These are phyloP conservation scores for Bilobella aurantiaca DNA, from an alignment of 1,140 invertebrate species.

Conservation along the genomic window DNA sequence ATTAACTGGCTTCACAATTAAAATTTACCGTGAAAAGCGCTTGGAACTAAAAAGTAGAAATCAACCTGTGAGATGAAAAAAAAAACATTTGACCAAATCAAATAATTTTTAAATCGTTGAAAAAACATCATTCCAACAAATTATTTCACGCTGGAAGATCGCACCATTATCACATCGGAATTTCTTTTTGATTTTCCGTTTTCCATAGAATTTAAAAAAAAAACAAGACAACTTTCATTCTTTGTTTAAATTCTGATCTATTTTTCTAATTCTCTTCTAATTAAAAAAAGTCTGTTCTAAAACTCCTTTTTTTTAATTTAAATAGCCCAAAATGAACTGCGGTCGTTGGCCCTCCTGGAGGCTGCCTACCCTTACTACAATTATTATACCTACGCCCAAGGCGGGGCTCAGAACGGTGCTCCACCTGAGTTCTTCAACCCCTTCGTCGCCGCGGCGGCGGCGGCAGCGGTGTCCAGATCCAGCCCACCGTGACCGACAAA, in stretches of 20 bases:
- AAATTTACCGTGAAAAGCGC: background rate
- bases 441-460: slow-evolving; percentile 2
- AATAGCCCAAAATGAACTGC: slow-evolving; percentile 24
- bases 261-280: too few relatives aligned
- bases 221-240: background rate
- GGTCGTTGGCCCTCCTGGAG: slow-evolving; percentile 14
- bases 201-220: background rate
- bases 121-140: background rate
- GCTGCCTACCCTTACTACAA: slow-evolving; percentile 18
- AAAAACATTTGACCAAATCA: background rate
- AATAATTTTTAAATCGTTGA: background rate
- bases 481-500: background rate
- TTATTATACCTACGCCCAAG: slow-evolving; percentile 16
- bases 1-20: background rate
- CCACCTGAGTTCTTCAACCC: slow-evolving; percentile 12
- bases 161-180: background rate
- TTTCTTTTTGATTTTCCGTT: background rate
- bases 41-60: background rate
- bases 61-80: background rate
- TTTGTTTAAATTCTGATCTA: background rate
- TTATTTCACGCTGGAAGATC: background rate
- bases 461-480: background rate
- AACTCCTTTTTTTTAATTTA: background rate
- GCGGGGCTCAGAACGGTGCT: slow-evolving; percentile 1
- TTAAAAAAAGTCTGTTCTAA: background rate